Evolutionary conservation across 2,888 invertebrate species (phyloP).

Genomic region (Ypsolopha scabrella): DNA sequence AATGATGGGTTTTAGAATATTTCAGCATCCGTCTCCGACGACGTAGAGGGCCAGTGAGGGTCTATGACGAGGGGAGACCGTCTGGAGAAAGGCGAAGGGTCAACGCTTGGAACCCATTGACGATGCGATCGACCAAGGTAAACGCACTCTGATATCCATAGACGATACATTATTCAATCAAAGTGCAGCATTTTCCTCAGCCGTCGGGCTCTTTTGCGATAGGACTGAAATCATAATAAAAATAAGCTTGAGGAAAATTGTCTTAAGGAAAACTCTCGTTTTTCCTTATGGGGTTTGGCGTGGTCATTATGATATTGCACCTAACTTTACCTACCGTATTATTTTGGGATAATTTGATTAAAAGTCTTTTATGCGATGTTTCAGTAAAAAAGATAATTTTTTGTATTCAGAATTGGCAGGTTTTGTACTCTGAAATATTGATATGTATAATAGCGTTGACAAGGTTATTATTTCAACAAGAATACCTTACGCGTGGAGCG

Average conservation of each 20-base stretch:
- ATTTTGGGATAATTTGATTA: no score
- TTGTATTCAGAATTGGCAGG: no score
- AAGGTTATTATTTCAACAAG: no score
- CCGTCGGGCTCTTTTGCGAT: conserved; percentile 19
- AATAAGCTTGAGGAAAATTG: conserved; percentile 4
- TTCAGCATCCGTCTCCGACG: not conserved
- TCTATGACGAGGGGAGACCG: conserved; percentile 4
- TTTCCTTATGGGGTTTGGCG: no score
- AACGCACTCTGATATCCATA: conserved; percentile 32
- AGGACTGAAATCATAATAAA: conserved; percentile 3
- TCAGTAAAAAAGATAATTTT: no score
- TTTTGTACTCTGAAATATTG: no score
- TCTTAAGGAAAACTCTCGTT: not conserved
- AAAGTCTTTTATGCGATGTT: no score
- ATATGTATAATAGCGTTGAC: no score
- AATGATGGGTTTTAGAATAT: not conserved
- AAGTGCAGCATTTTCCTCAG: conserved; percentile 40
- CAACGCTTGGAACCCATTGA: conserved; percentile 13
- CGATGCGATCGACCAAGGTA: conserved; percentile 50
- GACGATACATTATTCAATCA: conserved; percentile 41
- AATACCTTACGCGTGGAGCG: no score
- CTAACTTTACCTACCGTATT: no score
- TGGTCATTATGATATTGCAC: no score
- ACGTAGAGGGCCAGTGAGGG: conserved; percentile 1
- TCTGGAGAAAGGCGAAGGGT: conserved; percentile 14